phyloP scores from a whole-genome alignment of 2,888 invertebrate species.

The Archaeoteleia sp. region DNA sequence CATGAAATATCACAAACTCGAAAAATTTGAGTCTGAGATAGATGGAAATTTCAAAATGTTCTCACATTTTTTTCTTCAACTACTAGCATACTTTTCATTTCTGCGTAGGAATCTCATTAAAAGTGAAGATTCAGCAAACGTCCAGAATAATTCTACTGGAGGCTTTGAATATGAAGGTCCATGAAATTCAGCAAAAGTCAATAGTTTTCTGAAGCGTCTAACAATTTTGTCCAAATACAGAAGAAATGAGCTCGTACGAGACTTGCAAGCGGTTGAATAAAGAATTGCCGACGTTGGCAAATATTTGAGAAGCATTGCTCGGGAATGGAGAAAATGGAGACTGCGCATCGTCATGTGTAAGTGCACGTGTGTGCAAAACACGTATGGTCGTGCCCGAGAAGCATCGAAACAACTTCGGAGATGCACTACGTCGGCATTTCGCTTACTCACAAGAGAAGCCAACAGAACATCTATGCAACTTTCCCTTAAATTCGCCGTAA shows the following conservation, averaged over 20 bases:
- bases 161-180: conserved; percentile 39
- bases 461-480: conserved; percentile 23
- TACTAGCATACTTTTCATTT: conserved; percentile 31
- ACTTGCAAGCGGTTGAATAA: conserved; percentile 45
- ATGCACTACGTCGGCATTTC: conserved; percentile 46
- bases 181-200: conserved; percentile 32
- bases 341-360: conserved; percentile 31
- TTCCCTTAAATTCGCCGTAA: conserved; percentile 33
- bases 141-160: conserved; percentile 18
- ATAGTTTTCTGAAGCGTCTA: conserved; percentile 42
- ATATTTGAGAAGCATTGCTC: conserved; percentile 42
- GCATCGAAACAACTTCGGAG: conserved; percentile 46
- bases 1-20: too few relatives aligned
- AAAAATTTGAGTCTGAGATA: too few relatives aligned
- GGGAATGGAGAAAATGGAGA: conserved; percentile 35
- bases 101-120: conserved; percentile 33
- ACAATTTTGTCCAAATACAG: conserved; percentile 42
- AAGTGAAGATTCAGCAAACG: conserved; percentile 28
- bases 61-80: conserved; percentile 9
- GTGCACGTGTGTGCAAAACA: conserved; percentile 37
- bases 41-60: conserved; percentile 14
- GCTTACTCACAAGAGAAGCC: conserved; percentile 25
- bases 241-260: conserved; percentile 45
- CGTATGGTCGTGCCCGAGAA: conserved; percentile 21
- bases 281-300: conserved; percentile 47